phyloP scores from a whole-genome alignment of 2,797 vertebrate genomes.

The Sciaenops ocellatus region DNA sequence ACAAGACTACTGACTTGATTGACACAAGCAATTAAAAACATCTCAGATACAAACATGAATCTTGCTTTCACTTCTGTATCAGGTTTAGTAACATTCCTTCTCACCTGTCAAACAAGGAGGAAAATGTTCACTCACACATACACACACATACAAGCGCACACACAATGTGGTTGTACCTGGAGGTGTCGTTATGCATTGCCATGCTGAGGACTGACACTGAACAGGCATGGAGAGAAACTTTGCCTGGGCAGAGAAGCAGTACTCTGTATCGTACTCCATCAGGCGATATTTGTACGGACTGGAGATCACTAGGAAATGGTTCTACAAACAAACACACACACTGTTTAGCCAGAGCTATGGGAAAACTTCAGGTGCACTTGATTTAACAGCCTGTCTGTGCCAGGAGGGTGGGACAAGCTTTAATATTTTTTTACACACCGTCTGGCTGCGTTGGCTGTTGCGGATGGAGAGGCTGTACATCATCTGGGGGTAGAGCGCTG shows the following conservation, averaged over 20 bases:
- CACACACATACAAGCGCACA: not conserved
- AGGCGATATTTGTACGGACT: slow-evolving; percentile 46
- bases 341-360: slow-evolving; percentile 9
- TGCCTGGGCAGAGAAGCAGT: slow-evolving; percentile 78
- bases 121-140: not conserved
- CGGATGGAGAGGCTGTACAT: slow-evolving; percentile 77
- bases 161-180: slow-evolving; percentile 59
- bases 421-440: slow-evolving; percentile 59
- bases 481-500: slow-evolving; percentile 72
- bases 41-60: not conserved
- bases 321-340: slow-evolving; percentile 46
- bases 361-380: not conserved
- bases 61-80: not conserved
- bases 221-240: slow-evolving; percentile 43
- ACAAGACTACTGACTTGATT: not conserved
- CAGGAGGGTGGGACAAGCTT: not conserved
- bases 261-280: slow-evolving; percentile 66
- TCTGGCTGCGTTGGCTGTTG: slow-evolving; percentile 35
- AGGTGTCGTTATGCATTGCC: slow-evolving; percentile 70
- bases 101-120: not conserved
- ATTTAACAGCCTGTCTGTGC: not conserved
- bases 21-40: not conserved
- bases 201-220: slow-evolving; percentile 55
- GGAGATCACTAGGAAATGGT: slow-evolving; percentile 38
- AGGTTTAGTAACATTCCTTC: slow-evolving; percentile 55